Base-by-base conservation (phyloP, 1,140 invertebrate genomes). In the Trachymyrmex septentrionalis region DNA sequence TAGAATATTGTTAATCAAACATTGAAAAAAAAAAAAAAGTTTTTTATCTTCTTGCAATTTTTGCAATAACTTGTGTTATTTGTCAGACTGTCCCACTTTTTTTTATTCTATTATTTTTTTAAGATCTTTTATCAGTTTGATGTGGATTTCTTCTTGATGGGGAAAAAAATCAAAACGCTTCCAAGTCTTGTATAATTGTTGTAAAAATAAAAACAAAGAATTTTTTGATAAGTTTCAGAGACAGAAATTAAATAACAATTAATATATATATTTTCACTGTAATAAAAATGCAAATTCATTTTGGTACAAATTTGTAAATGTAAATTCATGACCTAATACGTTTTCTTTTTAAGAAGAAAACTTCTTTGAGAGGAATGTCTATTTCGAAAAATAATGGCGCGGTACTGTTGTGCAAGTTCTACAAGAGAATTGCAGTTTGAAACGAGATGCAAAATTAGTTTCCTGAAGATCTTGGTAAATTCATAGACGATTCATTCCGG, bases 401-500 rank as follows among this genome's bases (percentile, higher is more conserved):
- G 5, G 5, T 7, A 38, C 14, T 78, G 16, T 66, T 19, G 21
- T 16, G 44, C 57, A 38, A 61, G 5, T 24, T 30, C 27, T 19
- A 24, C 19, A n/a, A 19, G 27, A 67, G 24, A 4, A 34, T 27
- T 66, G 2, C 14, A 21, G 24, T 44, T 19, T 16, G 14, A 44
- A 19, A 53, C 12, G 30, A 53, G 48, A 67, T 21, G 63, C 44
- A 30, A 80, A 67, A 53, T 67, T 80, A 30, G 44, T 53, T 67
- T 53, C 19, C 57, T 10, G 38, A 24, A 63, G 44, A 63, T 21
- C 38, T 61, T 21, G 14, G 75, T 38, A 27, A 77, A 63, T 48
- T 77, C 57, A 24, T 38, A 5, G 38, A 10, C 57, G 21, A 27
- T 21, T 63, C 75, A 64, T 64, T 48, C 24, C 77, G 24, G n/a